Evolutionary conservation across 2,888 invertebrate genomes (phyloP), one percentile per base, ranked within the genome.

Genomic region (Melanargia galathea): DNA sequence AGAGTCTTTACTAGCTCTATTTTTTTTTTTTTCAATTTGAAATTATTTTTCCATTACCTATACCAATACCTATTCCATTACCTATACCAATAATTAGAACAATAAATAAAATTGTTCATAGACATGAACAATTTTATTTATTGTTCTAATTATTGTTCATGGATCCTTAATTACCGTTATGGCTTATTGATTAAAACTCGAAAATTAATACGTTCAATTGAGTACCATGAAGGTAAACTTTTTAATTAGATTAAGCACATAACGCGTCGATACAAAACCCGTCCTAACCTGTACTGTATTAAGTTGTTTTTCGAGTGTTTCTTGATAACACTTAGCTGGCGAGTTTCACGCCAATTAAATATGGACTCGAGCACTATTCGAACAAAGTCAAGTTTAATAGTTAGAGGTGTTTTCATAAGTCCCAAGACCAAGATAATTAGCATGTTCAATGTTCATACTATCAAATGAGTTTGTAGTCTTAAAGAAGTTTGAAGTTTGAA

Each of bases 381-480:
- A 8, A 57, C 26, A 57, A 30, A 8, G 45, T 30, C 18, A 11
- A 57, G 5, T 20, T 57, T 57, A 1, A 18, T 0, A 33, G 13
- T 2, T 7, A 24, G 18, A 30, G n/a, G n/a, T n/a, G 16, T 16
- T 24, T 55, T 40, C 16, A 55, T 43, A 24, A 24, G 11, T 16
- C 11, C 4, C 16, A 24, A 16, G 40, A 55, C 13, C 26, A 24
- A 26, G 55, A 55, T 55, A 43, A n/a, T 55, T 24, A 16, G 40
- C 26, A n/a, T 55, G 55, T 26, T 55, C 55, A 22, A n/a, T 55
- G 55, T 26, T 55, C 55, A 22, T 38, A 13, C 43, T 55, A 43
- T 54, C 33, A 38, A 43, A 55, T 24, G 40, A 40, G 38, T 22
- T 40, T 26, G 26, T 49, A 18, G 20, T 26, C 33, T 20, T 45